Evolutionary conservation across 1,140 invertebrate species (phyloP), one percentile per base, ranked within the genome.

Genomic region (Gonatopus flavifemur): DNA sequence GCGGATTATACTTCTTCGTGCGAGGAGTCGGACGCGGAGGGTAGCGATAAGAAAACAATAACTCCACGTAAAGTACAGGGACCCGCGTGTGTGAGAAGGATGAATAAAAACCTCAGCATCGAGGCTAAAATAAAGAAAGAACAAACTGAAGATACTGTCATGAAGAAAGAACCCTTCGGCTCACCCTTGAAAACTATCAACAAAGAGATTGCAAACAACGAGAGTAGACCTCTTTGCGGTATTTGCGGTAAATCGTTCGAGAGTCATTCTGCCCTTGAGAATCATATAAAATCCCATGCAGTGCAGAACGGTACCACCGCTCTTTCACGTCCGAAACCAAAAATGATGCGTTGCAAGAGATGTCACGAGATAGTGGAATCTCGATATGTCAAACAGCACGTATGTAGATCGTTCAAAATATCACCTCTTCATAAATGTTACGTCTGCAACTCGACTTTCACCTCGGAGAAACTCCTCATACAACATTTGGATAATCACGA

Each of bases 291-390:
- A 13, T 35, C 1, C 35, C 41, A 3, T n/a, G 36, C 1, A 21
- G 6, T 13, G 10, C 32, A 4, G 30, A 43, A 35, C 10, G 15
- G 25, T 3, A 10, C 32, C 0, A 10, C 0, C 2, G 2, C 6
- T 21, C 16, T 22, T 4, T 52, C 31, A 10, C 30, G 41, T 0
- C 35, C 16, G 1, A 66, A 68, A 21, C 55, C 48, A 16, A 67
- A 65, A 30, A 61, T 67, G 22, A 78, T 76, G 74, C 58, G 77
- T 5, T 79, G 77, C 24, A 77, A 73, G 31, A 56, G 69, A 16
- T 78, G 75, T 15, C 72, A 78, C 8, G 69, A 69, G 20, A 69
- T 76, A 30, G 75, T 78, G 0, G 74, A 75, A 3, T 68, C 73
- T 0, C 56, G 55, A 46, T 55, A 59, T 0, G 77, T 78, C 0